phyloP scores from a whole-genome alignment of 53 echinoderm and acorn worm genomes.

The Apostichopus leukothele region DNA sequence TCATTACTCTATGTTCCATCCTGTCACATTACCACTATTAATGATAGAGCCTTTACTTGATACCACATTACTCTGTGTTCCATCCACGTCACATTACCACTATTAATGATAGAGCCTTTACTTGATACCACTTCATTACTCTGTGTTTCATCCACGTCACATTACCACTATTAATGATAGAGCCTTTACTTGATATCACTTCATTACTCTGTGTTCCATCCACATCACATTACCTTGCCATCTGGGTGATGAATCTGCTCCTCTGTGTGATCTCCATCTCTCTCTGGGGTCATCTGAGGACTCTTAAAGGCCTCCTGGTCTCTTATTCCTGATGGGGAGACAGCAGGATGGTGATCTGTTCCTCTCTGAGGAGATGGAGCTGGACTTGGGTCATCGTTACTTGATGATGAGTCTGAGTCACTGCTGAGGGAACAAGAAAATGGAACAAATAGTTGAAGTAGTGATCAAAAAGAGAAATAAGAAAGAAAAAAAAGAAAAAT shows the following conservation, averaged over 20 bases:
- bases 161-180: no score
- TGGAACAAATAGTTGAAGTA: no score
- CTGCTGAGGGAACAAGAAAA: background rate
- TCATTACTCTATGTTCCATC: no score
- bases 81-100: no score
- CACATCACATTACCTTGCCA: constrained; percentile 68
- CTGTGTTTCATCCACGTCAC: no score
- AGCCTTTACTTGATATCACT: no score
- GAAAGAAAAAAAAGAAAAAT: background rate
- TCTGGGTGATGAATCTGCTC: constrained; percentile 79
- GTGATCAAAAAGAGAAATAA: background rate
- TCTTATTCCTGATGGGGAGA: background rate
- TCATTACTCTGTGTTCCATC: no score
- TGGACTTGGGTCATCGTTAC: background rate
- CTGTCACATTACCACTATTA: no score
- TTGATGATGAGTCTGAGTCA: background rate
- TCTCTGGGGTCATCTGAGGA: constrained; percentile 32
- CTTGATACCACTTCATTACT: no score
- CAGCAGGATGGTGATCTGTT: background rate
- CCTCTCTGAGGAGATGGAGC: background rate
- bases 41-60: no score
- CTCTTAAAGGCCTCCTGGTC: constrained; percentile 20
- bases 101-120: no score
- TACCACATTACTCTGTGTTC: no score
- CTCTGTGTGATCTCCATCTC: constrained; percentile 43